Evolutionary conservation across 2,888 invertebrate genomes (phyloP).

Genomic region (Lamproptera curius): DNA sequence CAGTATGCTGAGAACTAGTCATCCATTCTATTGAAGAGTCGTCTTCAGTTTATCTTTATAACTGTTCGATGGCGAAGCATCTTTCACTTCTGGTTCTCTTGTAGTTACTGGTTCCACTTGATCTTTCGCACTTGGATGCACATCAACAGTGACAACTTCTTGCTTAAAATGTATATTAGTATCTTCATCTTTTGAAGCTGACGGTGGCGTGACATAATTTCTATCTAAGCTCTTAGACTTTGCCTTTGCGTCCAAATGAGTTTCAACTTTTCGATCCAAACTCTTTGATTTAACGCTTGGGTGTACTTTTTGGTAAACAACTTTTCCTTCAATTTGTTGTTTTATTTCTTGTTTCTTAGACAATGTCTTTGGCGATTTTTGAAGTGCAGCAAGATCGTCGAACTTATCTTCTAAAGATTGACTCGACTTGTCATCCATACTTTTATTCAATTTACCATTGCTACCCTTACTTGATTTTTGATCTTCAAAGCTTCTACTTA

Average conservation of each 20-base stretch:
- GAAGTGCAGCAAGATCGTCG: conserved; percentile 74
- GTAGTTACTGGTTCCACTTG: conserved; percentile 32
- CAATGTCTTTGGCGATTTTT: conserved; percentile 79
- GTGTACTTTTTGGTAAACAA: conserved; percentile 78
- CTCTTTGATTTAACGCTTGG: conserved; percentile 81
- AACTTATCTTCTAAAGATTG: conserved; percentile 81
- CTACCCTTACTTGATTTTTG: conserved; percentile 73
- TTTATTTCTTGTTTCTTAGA: conserved; percentile 80
- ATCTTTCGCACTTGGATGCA: conserved; percentile 57
- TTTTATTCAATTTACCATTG: conserved; percentile 76
- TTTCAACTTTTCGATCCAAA: conserved; percentile 80
- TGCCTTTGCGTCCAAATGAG: conserved; percentile 74
- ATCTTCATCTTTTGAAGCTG: conserved; percentile 44
- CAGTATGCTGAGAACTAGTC: conserved; percentile 62
- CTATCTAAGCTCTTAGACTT: conserved; percentile 84
- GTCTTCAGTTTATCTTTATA: conserved; percentile 66
- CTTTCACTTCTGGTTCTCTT: conserved; percentile 41
- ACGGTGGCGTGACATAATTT: conserved; percentile 73
- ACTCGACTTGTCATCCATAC: conserved; percentile 79
- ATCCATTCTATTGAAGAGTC: conserved; percentile 72
- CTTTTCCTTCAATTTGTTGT: conserved; percentile 81
- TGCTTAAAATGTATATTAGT: conserved; percentile 68
- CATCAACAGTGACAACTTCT: conserved; percentile 69
- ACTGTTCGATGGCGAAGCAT: conserved; percentile 57
- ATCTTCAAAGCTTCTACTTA: conserved; percentile 81